Conservation (phyloP, 1,140 invertebrate genomes). For the Bombus ignitus region DNA sequence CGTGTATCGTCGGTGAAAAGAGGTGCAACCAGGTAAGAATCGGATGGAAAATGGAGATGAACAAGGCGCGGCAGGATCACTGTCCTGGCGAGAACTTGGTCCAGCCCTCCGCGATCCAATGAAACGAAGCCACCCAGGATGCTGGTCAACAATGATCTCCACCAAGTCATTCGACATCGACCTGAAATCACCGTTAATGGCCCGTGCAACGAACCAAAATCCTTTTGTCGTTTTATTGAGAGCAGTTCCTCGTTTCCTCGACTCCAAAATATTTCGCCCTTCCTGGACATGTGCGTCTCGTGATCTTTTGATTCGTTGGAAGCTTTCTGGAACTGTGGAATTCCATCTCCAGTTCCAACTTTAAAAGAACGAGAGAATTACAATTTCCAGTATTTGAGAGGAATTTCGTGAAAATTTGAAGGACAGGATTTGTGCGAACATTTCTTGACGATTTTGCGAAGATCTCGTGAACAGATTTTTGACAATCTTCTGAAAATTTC, state of each 20-base stretch:
- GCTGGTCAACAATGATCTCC: constrained; percentile 55
- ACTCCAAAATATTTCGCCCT: neutral
- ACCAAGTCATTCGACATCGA: constrained; percentile 42
- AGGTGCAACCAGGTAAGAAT: constrained; percentile 38
- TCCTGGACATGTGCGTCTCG: neutral
- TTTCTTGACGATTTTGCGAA: neutral
- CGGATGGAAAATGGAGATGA: constrained; percentile 5
- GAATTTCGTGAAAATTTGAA: neutral
- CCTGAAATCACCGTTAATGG: constrained; percentile 49
- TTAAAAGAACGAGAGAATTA: neutral
- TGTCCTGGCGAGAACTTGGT: constrained; percentile 41
- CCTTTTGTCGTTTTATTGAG: constrained; percentile 44
- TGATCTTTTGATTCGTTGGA: neutral
- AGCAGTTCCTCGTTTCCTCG: constrained; percentile 5
- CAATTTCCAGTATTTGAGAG: neutral
- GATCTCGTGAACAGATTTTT: too few relatives aligned
- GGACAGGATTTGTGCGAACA: neutral
- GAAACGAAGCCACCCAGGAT: constrained; percentile 58
- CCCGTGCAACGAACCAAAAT: constrained; percentile 25
- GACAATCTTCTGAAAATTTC: neutral
- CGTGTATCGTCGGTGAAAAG: constrained; percentile 45
- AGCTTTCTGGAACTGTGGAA: neutral
- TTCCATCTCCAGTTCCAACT: neutral
- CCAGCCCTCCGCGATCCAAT: constrained; percentile 21
- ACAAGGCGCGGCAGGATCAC: constrained; percentile 17